Evolutionary conservation across 2,888 invertebrate species (phyloP).

Genomic region (Schizotus pectinicornis): DNA sequence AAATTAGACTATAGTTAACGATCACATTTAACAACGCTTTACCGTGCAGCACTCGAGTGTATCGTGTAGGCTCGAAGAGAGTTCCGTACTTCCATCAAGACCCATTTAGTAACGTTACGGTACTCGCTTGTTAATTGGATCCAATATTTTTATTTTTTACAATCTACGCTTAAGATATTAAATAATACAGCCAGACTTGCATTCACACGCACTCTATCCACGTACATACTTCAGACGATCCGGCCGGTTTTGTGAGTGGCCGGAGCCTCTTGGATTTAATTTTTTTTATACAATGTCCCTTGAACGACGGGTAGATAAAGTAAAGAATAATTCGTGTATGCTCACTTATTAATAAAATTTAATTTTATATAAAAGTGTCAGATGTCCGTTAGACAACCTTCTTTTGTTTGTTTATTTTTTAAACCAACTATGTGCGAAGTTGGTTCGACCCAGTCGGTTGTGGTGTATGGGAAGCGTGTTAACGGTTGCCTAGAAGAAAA

Average conservation of each 20-base stretch:
- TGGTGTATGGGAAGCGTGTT: slow-evolving; percentile 48
- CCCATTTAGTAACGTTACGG: slow-evolving; percentile 34
- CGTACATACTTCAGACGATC: slow-evolving; percentile 24
- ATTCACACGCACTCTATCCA: slow-evolving; percentile 44
- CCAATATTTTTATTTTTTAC: slow-evolving; percentile 36
- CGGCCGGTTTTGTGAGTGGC: slow-evolving; percentile 43
- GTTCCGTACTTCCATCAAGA: slow-evolving; percentile 15
- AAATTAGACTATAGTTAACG: slow-evolving; percentile 25
- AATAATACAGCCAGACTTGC: slow-evolving; percentile 58
- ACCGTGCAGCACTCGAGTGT: slow-evolving; percentile 30
- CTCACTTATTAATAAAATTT: slow-evolving; percentile 48
- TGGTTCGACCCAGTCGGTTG: slow-evolving; percentile 50
- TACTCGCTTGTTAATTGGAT: slow-evolving; percentile 42
- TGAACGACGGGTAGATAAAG: slow-evolving; percentile 45
- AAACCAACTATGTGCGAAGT: slow-evolving; percentile 45
- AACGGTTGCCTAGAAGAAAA: slow-evolving; percentile 58
- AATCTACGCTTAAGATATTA: slow-evolving; percentile 46
- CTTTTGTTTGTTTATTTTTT: slow-evolving; percentile 12
- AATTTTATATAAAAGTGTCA: slow-evolving; percentile 47
- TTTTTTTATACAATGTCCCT: slow-evolving; percentile 46
- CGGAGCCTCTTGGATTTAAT: slow-evolving; percentile 28
- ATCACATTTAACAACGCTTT: slow-evolving; percentile 34
- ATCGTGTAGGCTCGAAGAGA: slow-evolving; percentile 30
- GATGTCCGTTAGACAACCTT: slow-evolving; percentile 35
- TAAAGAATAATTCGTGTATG: slow-evolving; percentile 50